Conservation (phyloP, 2,113 vertebrate species). For the Rhinoderma darwinii region DNA sequence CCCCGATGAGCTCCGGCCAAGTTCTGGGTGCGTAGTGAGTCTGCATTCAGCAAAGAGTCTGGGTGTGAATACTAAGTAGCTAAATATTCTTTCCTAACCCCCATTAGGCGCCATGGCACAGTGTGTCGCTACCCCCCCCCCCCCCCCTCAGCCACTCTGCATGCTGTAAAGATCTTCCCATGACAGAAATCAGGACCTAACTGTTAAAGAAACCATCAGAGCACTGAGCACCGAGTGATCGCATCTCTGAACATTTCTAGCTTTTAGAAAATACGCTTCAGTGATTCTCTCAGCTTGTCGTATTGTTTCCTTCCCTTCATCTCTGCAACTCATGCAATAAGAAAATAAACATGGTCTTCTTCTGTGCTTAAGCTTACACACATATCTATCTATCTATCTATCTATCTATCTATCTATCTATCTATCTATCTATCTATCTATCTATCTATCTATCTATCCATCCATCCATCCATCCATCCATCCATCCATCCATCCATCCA, state of each 20-base stretch:
- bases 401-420: neutral
- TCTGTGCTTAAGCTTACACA: constrained; percentile 6
- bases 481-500: too few relatives aligned
- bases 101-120: constrained; percentile 30
- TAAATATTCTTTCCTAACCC: constrained; percentile 43
- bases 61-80: constrained; percentile 58
- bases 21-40: constrained; percentile 47
- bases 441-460: neutral
- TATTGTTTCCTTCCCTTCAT: neutral
- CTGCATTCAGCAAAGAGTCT: constrained; percentile 58
- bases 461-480: neutral
- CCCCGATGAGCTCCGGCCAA: constrained; percentile 55
- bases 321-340: constrained; percentile 26
- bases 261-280: constrained; percentile 41
- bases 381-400: neutral
- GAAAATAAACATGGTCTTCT: constrained; percentile 17
- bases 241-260: constrained; percentile 46
- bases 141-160: constrained; percentile 26
- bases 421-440: neutral
- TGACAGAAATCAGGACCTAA: constrained; percentile 39
- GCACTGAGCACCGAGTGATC: constrained; percentile 36
- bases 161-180: neutral
- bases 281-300: constrained; percentile 50
- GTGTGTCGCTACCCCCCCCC: too few relatives aligned
- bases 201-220: constrained; percentile 53